These are phyloP conservation scores for Alca torda DNA, from an alignment of 2,797 vertebrate species.

Conservation along the genomic window DNA sequence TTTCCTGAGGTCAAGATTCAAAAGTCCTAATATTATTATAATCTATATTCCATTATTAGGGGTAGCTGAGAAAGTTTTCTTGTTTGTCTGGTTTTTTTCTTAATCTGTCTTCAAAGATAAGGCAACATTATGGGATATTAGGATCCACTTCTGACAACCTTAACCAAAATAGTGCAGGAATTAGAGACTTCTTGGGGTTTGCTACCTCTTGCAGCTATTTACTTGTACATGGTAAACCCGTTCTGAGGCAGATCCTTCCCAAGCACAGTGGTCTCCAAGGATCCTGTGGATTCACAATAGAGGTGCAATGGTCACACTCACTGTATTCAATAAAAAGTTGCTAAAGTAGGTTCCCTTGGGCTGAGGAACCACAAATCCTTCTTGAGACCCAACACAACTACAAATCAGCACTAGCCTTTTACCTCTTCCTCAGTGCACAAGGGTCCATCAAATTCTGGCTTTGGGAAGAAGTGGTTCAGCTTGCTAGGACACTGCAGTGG, in stretches of 20 bases:
- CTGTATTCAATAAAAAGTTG: background rate
- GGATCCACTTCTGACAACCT: background rate
- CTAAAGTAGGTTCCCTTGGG: background rate
- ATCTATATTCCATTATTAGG: background rate
- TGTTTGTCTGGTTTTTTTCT: background rate
- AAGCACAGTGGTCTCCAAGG: background rate
- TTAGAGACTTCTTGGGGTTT: background rate
- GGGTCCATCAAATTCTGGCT: background rate
- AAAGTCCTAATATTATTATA: background rate
- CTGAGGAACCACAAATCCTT: background rate
- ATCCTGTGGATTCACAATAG: background rate
- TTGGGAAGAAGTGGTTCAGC: background rate
- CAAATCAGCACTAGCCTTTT: background rate
- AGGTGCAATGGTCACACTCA: background rate
- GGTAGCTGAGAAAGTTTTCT: background rate
- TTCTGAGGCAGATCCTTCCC: background rate
- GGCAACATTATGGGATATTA: background rate
- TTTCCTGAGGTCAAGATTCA: background rate
- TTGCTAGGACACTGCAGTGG: background rate
- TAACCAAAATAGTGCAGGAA: background rate
- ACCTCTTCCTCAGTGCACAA: background rate
- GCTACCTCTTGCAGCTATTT: background rate
- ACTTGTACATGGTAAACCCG: background rate
- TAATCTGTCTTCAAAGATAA: background rate
- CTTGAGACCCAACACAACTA: background rate